These are phyloP conservation scores for Neofelis nebulosa DNA, from an alignment of 2,113 vertebrate genomes.

Conservation along the genomic window DNA sequence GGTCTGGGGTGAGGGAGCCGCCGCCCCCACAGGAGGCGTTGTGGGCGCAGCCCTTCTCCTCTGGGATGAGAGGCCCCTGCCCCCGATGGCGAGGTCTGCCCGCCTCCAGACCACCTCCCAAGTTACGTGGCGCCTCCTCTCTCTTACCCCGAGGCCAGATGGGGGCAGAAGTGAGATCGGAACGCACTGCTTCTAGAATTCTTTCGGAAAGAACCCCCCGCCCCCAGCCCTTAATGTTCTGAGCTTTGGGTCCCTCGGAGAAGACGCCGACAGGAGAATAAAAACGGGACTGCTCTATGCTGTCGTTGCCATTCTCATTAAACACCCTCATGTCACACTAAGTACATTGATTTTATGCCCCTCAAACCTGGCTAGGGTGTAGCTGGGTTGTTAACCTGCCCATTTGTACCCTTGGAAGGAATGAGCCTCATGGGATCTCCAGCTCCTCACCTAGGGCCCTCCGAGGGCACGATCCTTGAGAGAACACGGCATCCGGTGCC, in stretches of 20 bases:
- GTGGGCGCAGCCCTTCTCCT: background rate
- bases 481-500: background rate
- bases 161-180: background rate
- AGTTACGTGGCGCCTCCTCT: background rate
- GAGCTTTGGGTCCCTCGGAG: background rate
- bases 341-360: background rate
- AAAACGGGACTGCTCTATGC: background rate
- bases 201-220: background rate
- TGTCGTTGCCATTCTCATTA: background rate
- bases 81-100: background rate
- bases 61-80: background rate
- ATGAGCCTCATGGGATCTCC: background rate
- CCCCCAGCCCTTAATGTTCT: background rate
- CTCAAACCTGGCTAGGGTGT: background rate
- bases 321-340: background rate
- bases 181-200: background rate
- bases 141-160: background rate
- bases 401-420: background rate
- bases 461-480: background rate
- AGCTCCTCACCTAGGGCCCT: background rate
- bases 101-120: background rate
- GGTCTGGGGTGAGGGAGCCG: fast-evolving
- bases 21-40: fast-evolving
- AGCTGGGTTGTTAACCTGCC: background rate
- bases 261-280: background rate